Conservation (phyloP, 1,140 invertebrate species). For the Medauroidea extradentata region DNA sequence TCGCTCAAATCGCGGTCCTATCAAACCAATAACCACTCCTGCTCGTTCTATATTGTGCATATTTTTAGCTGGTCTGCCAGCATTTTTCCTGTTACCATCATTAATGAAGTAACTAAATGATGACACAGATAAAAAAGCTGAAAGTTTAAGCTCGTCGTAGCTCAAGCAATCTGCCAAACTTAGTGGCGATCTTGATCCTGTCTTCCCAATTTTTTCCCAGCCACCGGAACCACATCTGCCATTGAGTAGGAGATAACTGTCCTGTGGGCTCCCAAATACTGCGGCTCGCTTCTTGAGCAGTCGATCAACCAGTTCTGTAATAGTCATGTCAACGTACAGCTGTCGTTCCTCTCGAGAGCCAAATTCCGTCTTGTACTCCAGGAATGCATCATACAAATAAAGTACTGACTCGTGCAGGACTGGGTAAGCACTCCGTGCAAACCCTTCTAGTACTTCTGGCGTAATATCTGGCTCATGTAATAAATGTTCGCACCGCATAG, state of each 20-base stretch:
- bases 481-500: slow-evolving; percentile 34
- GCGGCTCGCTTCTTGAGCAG: slow-evolving; percentile 53
- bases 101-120: slow-evolving; percentile 60
- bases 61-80: slow-evolving; percentile 37
- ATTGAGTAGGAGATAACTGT: slow-evolving; percentile 49
- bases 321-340: slow-evolving; percentile 51
- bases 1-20: slow-evolving; percentile 47
- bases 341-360: slow-evolving; percentile 49
- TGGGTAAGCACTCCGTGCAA: slow-evolving; percentile 41
- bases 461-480: slow-evolving; percentile 28
- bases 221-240: slow-evolving; percentile 45
- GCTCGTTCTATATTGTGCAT: neutral
- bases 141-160: slow-evolving; percentile 57
- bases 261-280: slow-evolving; percentile 46
- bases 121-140: slow-evolving; percentile 55
- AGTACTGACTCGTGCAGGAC: slow-evolving; percentile 46
- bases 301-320: slow-evolving; percentile 52
- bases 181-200: slow-evolving; percentile 40
- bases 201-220: slow-evolving; percentile 50
- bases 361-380: slow-evolving; percentile 41
- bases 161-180: slow-evolving; percentile 38
- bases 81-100: slow-evolving; percentile 56
- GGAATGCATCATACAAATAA: slow-evolving; percentile 41
- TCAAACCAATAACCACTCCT: slow-evolving; percentile 35
- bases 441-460: neutral